Base-by-base conservation (phyloP, 2,888 invertebrate genomes). In the Thera obeliscata region DNA sequence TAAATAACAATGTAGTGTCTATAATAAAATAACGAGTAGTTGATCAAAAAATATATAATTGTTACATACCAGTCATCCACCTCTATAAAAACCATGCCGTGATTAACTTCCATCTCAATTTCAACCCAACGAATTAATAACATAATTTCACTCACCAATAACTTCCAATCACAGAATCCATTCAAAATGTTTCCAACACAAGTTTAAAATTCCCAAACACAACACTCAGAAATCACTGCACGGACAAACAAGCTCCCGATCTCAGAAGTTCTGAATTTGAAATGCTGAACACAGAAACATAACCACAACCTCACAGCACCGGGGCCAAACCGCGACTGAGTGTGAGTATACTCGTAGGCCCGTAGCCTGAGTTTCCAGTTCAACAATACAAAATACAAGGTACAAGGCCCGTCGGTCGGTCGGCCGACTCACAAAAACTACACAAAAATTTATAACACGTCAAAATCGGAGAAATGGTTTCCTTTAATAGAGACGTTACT, bases 381-480 rank as follows among this genome's bases (percentile, higher is more conserved):
- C 50, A 63, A 67, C 64, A 60, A 64, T 64, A 54, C 57, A 61
- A 43, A 60, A 64, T 64, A 54, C 57, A 61, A 43, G 60, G 56
- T 61, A 84, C 82, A 84, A 80, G 73, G 76, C 49, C 60, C 56
- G 52, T 43, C 58, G 22, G 1, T 22, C 36, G 48, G 54, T 48
- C 50, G 73, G 71, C 70, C 77, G 75, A 78, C 75, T 78, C 76
- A 81, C 80, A 84, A 83, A 88, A 88, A 85, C 80, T 80, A 80
- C 81, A 86, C 86, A 87, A 87, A 91, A 91, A 91, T 92, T 88
- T 91, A 92, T 91, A 91, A 89, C 90, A 86, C 90, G 91, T 92
- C 92, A 91, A 89, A 91, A 89, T 85, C 78, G 83, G 87, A 93
- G 90, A 87, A 90, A 93, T 92, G 89, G 90, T 85, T 91, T 92